These are phyloP conservation scores for Miniopterus natalensis DNA, from an alignment of 2,113 vertebrate genomes.

Conservation along the genomic window DNA sequence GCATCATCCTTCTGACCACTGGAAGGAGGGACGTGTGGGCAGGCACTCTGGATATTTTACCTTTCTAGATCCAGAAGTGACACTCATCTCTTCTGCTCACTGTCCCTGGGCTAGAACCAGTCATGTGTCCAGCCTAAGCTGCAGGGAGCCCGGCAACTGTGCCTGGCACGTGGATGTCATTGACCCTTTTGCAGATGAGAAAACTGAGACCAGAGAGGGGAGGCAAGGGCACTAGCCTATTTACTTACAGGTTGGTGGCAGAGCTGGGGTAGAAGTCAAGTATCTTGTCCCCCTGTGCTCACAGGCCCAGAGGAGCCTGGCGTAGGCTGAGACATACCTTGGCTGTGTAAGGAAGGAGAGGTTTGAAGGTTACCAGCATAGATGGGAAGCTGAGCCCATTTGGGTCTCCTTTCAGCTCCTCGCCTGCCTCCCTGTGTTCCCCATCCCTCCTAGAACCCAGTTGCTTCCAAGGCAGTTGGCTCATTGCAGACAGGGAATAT, in stretches of 20 bases:
- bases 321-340: rapidly evolving
- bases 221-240: background rate
- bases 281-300: background rate
- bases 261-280: background rate
- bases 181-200: background rate
- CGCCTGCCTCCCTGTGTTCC: background rate
- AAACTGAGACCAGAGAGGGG: background rate
- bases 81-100: background rate
- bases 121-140: rapidly evolving
- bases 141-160: background rate
- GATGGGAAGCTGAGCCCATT: background rate
- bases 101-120: background rate
- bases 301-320: background rate
- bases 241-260: background rate
- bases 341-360: background rate
- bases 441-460: background rate
- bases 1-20: rapidly evolving
- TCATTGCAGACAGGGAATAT: background rate
- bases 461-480: background rate
- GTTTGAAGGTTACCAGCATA: background rate
- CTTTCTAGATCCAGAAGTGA: background rate
- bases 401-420: background rate
- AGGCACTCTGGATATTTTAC: background rate
- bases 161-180: background rate
- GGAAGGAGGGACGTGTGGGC: background rate